These are phyloP conservation scores for Teleogryllus occipitalis DNA, from an alignment of 1,140 invertebrate genomes.

Conservation along the genomic window DNA sequence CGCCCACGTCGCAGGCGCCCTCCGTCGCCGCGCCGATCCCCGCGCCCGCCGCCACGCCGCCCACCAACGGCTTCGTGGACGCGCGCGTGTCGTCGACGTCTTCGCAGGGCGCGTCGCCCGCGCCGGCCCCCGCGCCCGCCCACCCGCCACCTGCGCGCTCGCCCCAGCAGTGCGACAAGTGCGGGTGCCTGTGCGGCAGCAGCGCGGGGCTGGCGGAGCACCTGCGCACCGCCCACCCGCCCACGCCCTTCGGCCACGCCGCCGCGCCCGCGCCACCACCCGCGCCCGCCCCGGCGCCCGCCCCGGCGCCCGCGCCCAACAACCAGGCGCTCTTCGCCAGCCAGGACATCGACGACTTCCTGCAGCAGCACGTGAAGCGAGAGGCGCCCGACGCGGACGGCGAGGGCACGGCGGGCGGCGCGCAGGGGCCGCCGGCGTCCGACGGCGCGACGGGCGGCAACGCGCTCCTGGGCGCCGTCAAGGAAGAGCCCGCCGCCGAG, in stretches of 20 bases:
- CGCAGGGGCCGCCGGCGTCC: slow-evolving; percentile 34
- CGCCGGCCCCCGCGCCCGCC: not conserved
- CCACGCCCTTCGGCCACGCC: slow-evolving; percentile 54
- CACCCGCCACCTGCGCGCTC: slow-evolving; percentile 49
- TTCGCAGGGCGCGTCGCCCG: slow-evolving; percentile 1
- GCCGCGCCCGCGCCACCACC: slow-evolving; percentile 28
- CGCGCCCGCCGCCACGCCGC: slow-evolving; percentile 21
- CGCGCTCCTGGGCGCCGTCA: slow-evolving; percentile 35
- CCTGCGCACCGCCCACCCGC: slow-evolving; percentile 54
- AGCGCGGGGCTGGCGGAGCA: slow-evolving; percentile 61
- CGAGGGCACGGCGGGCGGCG: slow-evolving; percentile 7
- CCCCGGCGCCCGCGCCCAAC: slow-evolving; percentile 23
- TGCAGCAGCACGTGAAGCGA: slow-evolving; percentile 11
- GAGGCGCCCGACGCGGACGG: not conserved
- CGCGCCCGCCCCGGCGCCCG: not conserved
- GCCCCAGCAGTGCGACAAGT: slow-evolving; percentile 69
- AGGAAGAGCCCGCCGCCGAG: slow-evolving; percentile 58
- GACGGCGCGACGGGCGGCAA: not conserved
- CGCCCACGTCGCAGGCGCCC: not conserved
- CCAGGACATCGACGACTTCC: slow-evolving; percentile 2
- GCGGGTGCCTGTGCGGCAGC: slow-evolving; percentile 65
- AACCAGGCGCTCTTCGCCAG: slow-evolving; percentile 9
- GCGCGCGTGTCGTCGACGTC: slow-evolving; percentile 11
- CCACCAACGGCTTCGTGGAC: not conserved
- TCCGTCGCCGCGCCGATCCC: slow-evolving; percentile 34